phyloP scores from a whole-genome alignment of 2,113 vertebrate genomes.

The Lepus americanus region DNA sequence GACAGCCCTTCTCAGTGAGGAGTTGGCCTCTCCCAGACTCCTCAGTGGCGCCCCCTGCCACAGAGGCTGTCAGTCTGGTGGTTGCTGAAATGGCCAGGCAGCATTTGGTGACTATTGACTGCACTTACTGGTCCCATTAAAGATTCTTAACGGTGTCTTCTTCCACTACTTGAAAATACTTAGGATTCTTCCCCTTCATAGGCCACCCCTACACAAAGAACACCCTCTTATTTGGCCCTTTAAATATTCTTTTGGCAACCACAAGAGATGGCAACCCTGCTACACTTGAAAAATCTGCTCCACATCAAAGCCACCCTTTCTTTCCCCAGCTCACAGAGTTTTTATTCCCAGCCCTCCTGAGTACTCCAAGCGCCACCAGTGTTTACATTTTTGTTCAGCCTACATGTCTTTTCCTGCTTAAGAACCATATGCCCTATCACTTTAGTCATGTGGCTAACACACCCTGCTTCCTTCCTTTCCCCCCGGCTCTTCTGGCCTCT shows the following conservation, averaged over 20 bases:
- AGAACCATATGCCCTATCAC: slow-evolving; percentile 75
- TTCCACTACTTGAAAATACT: slow-evolving; percentile 64
- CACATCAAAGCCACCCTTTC: slow-evolving; percentile 83
- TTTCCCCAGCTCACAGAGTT: slow-evolving; percentile 73
- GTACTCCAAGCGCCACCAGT: slow-evolving; percentile 76
- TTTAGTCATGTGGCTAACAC: slow-evolving; percentile 77
- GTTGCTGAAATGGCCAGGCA: background rate
- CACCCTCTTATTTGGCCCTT: slow-evolving; percentile 63
- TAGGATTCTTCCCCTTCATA: slow-evolving; percentile 38
- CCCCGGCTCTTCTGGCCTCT: slow-evolving; percentile 67
- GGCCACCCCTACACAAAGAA: slow-evolving; percentile 69
- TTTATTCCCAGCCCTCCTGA: slow-evolving; percentile 79
- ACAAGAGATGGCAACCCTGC: slow-evolving; percentile 62
- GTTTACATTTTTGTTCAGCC: slow-evolving; percentile 84
- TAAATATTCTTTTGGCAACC: slow-evolving; percentile 74
- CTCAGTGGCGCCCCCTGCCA: no score
- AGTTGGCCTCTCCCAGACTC: background rate
- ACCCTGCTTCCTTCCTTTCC: slow-evolving; percentile 78
- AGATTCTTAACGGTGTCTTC: background rate
- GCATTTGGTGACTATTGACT: background rate
- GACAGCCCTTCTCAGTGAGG: background rate
- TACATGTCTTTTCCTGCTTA: slow-evolving; percentile 81
- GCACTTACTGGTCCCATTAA: background rate
- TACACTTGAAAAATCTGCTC: slow-evolving; percentile 72
- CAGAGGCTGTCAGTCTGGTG: background rate